Conservation (phyloP, 2,888 invertebrate species). For the Anticlea derivata region DNA sequence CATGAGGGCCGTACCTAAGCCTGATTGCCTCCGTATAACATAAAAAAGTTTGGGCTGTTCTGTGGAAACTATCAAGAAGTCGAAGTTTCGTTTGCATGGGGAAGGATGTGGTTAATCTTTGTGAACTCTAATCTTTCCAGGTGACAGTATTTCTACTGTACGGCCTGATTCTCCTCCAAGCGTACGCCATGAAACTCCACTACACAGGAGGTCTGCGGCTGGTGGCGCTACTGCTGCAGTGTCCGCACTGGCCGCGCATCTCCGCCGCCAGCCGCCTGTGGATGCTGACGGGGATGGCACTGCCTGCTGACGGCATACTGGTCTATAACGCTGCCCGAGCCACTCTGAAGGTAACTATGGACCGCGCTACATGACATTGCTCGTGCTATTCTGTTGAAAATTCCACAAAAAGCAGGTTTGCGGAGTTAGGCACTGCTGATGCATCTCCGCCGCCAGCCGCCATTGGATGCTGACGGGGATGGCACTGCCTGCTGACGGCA, state of each 20-base stretch:
- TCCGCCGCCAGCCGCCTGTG: constrained; percentile 54
- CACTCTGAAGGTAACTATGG: constrained; percentile 60
- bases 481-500: constrained; percentile 62
- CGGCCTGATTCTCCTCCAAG: constrained; percentile 68
- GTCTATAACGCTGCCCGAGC: constrained; percentile 69
- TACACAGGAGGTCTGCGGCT: constrained; percentile 72
- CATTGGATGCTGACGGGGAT: constrained; percentile 64
- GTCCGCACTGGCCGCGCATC: constrained; percentile 65
- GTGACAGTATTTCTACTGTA: constrained; percentile 67
- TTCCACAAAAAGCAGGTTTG: constrained; percentile 71
- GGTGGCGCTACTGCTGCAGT: constrained; percentile 59
- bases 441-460: constrained; percentile 46
- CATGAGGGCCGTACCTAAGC: no score
- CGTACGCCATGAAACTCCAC: constrained; percentile 76
- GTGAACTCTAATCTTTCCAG: constrained; percentile 47
- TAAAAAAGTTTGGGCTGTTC: no score
- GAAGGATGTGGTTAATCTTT: no score
- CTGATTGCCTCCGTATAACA: no score
- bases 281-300: constrained; percentile 58
- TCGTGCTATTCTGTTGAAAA: no score
- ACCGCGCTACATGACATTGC: no score
- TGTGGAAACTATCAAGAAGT: no score
- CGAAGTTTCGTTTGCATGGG: no score
- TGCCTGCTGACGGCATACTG: constrained; percentile 66
- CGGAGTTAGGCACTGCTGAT: constrained; percentile 64